Evolutionary conservation across 2,888 invertebrate genomes (phyloP).

Genomic region (Villa cingulata): DNA sequence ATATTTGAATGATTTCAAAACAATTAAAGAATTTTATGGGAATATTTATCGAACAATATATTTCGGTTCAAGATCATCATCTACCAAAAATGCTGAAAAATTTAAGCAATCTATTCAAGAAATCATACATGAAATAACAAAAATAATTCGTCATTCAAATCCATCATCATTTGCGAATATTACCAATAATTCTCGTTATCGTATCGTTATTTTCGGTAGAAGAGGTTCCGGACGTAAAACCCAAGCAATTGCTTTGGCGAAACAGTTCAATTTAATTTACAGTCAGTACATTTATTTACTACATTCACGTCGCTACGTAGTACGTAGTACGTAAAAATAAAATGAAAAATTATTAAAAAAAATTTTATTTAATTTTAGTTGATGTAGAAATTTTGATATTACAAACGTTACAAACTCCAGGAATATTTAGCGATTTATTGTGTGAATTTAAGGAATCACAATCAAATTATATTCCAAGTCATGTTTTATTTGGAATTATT

Average conservation of each 20-base stretch:
- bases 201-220: conserved; percentile 42
- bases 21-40: conserved; percentile 8
- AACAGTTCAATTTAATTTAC: conserved; percentile 39
- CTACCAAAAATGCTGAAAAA: background rate
- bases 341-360: too few relatives aligned
- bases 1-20: conserved; percentile 2
- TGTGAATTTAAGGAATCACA: conserved; percentile 21
- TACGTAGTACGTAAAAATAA: too few relatives aligned
- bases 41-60: conserved; percentile 3
- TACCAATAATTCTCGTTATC: conserved; percentile 25
- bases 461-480: conserved; percentile 18
- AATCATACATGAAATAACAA: background rate
- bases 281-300: conserved; percentile 22
- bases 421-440: conserved; percentile 17
- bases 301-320: too few relatives aligned
- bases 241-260: conserved; percentile 38
- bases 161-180: background rate
- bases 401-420: conserved; percentile 28
- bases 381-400: conserved; percentile 36
- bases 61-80: background rate
- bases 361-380: conserved; percentile 25
- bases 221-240: conserved; percentile 42
- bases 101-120: background rate
- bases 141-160: conserved; percentile 9
- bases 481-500: conserved; percentile 22